Evolutionary conservation across 2,797 vertebrate genomes (phyloP).

Genomic region (Lepilemur ruficaudatus): DNA sequence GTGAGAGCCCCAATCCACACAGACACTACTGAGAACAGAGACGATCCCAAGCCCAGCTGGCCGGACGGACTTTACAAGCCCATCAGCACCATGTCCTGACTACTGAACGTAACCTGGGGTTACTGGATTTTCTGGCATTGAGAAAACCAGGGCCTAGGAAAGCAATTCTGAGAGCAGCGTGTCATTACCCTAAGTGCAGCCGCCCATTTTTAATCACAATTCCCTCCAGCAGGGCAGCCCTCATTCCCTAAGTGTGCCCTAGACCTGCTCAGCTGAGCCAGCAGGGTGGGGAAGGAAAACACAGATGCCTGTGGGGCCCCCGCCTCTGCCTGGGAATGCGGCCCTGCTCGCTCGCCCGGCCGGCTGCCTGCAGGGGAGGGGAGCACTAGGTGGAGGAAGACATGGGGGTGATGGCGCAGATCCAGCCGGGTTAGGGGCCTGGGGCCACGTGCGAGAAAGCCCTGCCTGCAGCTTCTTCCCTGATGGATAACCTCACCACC

Average conservation of each 20-base stretch:
- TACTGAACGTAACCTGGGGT: accelerated
- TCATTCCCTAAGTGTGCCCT: not conserved
- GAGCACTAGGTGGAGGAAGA: no score
- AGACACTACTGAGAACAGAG: not conserved
- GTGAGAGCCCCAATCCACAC: not conserved
- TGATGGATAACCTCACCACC: not conserved
- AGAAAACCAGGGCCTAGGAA: not conserved
- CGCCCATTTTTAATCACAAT: not conserved
- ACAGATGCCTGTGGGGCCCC: not conserved
- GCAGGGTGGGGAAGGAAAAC: not conserved
- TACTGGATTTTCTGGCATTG: not conserved
- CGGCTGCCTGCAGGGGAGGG: not conserved
- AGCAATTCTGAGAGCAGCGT: accelerated
- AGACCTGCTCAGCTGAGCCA: not conserved
- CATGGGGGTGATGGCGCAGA: not conserved
- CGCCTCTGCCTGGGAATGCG: not conserved
- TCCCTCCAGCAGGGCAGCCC: not conserved
- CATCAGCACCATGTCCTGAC: not conserved
- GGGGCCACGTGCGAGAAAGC: accelerated
- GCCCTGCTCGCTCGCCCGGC: not conserved
- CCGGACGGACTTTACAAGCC: not conserved
- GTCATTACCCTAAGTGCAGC: not conserved
- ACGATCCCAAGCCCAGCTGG: not conserved
- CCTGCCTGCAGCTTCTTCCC: not conserved
- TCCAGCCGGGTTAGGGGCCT: not conserved